Base-by-base conservation (phyloP, 2,113 vertebrate species). In the Eonycteris spelaea region DNA sequence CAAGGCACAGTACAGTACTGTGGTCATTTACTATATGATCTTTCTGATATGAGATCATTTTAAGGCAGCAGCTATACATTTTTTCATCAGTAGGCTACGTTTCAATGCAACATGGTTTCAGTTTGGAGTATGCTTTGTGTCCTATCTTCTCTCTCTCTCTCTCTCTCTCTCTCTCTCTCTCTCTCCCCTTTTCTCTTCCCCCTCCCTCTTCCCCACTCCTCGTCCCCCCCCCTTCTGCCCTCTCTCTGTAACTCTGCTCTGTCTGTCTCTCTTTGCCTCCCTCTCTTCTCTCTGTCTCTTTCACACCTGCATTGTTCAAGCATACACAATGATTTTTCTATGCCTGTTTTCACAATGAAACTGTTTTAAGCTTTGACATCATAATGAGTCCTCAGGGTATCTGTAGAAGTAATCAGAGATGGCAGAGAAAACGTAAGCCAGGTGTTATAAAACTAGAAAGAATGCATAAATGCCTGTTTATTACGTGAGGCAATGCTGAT, bases 371-470 rank as follows among this genome's bases (percentile, higher is more conserved):
- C 86, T 86, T 89, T 86, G 94, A 95, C 95, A 97, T 93, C 96
- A 28, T 96, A 95, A 98, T 97, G 98, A 98, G 97, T 96, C 98
- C 98, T 94, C 90, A 33, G 96, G 97, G 88, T 51, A 95, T 93
- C 86, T 91, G 90, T 55, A 86, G 95, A 97, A 96, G 97, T 97
- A 90, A 98, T 96, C 97, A 91, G 97, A 97, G 96, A 96, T 91
- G 97, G 94, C 97, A 97, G 95, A 95, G 97, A 97, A 96, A 97
- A 98, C 92, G 82, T 65, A 96, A 77, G 82, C 89, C 96, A 96
- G 96, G 97, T 95, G 95, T 71, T 77, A 78, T 77, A 57, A 91
- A 97, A 75, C 95, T 51, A 74, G 91, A 91, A 95, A 85, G 94
- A 89, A 96, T 63, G 59, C 24, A 70, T 26, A 45, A 15, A 30